These are phyloP conservation scores for Sarcophaga rosellei DNA, from an alignment of 2,888 invertebrate species.

Conservation along the genomic window DNA sequence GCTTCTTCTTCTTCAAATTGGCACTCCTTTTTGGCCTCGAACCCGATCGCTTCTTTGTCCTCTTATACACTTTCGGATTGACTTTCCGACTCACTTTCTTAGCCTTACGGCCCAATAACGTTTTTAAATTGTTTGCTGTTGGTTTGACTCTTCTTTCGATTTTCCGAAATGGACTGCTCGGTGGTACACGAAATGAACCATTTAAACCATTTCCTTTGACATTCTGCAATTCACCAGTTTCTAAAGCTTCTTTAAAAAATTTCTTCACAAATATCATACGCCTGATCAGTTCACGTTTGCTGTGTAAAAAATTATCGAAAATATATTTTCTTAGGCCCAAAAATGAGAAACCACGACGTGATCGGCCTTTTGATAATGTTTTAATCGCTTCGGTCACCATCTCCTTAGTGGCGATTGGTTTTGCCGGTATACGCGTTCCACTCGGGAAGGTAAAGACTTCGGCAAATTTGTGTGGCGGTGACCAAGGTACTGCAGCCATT, in stretches of 20 bases:
- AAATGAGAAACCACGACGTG: conserved; percentile 60
- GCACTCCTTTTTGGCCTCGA: background rate
- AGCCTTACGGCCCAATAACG: background rate
- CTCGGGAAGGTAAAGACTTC: background rate
- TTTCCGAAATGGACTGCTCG: conserved; percentile 35
- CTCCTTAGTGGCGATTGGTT: conserved; percentile 39
- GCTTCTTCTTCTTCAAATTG: no score
- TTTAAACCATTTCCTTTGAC: conserved; percentile 61
- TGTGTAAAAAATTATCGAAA: conserved; percentile 41
- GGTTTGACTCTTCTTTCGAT: background rate
- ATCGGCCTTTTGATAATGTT: conserved; percentile 29
- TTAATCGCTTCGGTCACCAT: conserved; percentile 66
- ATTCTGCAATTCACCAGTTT: conserved; percentile 56
- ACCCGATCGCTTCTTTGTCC: background rate
- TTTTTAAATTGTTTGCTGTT: background rate
- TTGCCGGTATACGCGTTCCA: background rate
- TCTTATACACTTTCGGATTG: background rate
- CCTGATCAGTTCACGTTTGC: background rate
- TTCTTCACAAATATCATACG: conserved; percentile 59
- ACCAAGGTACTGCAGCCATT: no score
- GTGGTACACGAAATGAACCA: conserved; percentile 67
- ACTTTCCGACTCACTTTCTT: no score
- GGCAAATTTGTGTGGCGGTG: background rate
- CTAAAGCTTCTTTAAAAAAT: conserved; percentile 57
- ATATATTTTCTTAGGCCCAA: conserved; percentile 65